Evolutionary conservation across 2,888 invertebrate genomes (phyloP), one percentile per base, ranked within the genome.

Genomic region (Ectobius pallidus): DNA sequence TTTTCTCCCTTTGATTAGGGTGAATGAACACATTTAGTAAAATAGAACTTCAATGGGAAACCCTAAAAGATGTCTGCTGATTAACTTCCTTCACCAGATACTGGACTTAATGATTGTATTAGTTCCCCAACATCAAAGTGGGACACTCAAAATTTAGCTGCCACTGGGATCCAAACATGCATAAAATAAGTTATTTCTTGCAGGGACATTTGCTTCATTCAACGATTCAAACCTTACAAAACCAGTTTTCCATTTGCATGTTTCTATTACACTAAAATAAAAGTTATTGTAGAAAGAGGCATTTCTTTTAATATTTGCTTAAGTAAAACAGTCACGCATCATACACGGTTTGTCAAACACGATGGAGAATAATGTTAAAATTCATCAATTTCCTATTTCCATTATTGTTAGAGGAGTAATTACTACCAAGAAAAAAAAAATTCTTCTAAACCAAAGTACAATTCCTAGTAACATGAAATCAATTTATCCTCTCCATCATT

Each of bases 201-300:
- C 14, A 14, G 32, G 58, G 32, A 58, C 58, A 58, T 30, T 30
- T 30, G 6, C 30, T 58, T 55, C 55, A 55, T 27, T 14, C 3
- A 58, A n/a, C n/a, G n/a, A 30, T 30, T 30, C 58, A 58, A 58
- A 58, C 6, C 14, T 58, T 58, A 58, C 58, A 32, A 58, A 20
- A 1, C 52, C 14, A 16, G 3, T 52, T 52, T 6, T 25, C 9
- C 20, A n/a, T n/a, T n/a, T n/a, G n/a, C n/a, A n/a, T 34, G 34
- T 34, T 34, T 34, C 11, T 34, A 11, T 58, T 58, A 58, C 14
- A 30, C 58, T 58, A 58, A 58, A 16, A 34, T 7, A 32, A 58
- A 58, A 25, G 1, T 25, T 22, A 25, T 0, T 18, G 52, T 25
- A 52, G 52, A 58, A 52, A 52, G 4, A 52, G 52, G 22, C 52